Evolutionary conservation across 2,888 invertebrate genomes (phyloP), one percentile per base, ranked within the genome.

Genomic region (Nephrocerus scutellatus): DNA sequence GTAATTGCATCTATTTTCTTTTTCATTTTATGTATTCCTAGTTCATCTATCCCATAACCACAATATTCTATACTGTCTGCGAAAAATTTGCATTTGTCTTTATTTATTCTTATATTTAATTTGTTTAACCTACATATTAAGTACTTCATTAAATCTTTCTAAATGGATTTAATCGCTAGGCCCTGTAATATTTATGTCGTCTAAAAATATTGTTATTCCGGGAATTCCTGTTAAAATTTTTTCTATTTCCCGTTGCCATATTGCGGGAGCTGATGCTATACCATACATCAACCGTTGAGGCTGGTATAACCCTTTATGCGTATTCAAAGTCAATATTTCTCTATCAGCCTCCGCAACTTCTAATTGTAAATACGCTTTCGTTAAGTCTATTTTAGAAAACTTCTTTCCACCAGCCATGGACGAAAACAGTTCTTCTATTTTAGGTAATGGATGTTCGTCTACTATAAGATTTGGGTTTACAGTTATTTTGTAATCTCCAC

Each of bases 321-420:
- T 61, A 36, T 41, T 59, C 23, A 65, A 45, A 4, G 58, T 60
- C 20, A 59, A 34, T 6, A 51, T 49, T 18, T 59, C 41, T 35
- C 48, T 39, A 44, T 52, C 48, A 23, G 52, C 51, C 5, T 48
- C 49, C 20, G 52, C 46, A 16, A 63, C 46, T 48, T 55, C 53
- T 22, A 60, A 30, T 41, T 63, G 59, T 41, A 62, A 46, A 40
- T 61, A 65, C 6, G 63, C 62, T 36, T 54, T 47, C 5, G 39
- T 36, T 9, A 60, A 41, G 43, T 62, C 57, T 23, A 49, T 54
- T 43, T 55, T 48, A 6, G 45, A 41, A 41, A 51, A 51, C 24
- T 30, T 47, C 3, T 46, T 29, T 2, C 52, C 53, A 3, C 48
- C 48, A 20, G 47, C 40, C 39, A 56, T 39, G 3, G 30, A 30